Conservation (phyloP, 2,888 invertebrate species). For the Hydrotaea cyrtoneurina region DNA sequence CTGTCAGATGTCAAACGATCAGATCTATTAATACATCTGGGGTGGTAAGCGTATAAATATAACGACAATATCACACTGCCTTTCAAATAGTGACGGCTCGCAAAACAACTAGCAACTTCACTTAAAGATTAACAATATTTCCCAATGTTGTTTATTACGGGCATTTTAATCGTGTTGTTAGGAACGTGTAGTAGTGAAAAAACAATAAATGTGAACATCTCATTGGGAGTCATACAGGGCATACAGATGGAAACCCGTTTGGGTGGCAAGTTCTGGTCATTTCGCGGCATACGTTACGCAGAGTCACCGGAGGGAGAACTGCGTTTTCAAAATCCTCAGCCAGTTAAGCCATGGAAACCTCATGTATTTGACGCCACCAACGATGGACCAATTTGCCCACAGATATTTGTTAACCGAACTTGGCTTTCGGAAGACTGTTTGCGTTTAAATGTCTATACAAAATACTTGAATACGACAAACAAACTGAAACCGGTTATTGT, state of each 20-base stretch:
- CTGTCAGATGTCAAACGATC: no score
- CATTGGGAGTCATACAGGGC: conserved; percentile 75
- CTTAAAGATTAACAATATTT: no score
- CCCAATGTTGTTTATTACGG: not conserved
- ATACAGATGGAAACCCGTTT: conserved; percentile 72
- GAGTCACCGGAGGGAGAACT: conserved; percentile 75
- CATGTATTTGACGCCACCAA: conserved; percentile 82
- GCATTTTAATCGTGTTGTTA: conserved; percentile 25
- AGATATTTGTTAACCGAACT: conserved; percentile 74
- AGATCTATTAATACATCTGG: no score
- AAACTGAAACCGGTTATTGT: conserved; percentile 83
- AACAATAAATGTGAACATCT: conserved; percentile 73
- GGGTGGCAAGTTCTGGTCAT: conserved; percentile 74
- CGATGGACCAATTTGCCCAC: conserved; percentile 83
- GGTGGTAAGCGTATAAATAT: conserved; percentile 44
- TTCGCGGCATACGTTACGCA: conserved; percentile 78
- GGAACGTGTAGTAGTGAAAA: conserved; percentile 6
- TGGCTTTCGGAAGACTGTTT: conserved; percentile 83
- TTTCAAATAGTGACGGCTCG: conserved; percentile 7
- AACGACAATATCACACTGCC: not conserved
- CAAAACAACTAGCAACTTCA: not conserved
- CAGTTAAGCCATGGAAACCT: conserved; percentile 81
- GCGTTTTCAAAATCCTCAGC: conserved; percentile 80
- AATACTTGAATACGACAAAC: conserved; percentile 69
- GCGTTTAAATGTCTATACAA: conserved; percentile 83